Evolutionary conservation across 2,888 invertebrate species (phyloP).

Genomic region (Troides helena): DNA sequence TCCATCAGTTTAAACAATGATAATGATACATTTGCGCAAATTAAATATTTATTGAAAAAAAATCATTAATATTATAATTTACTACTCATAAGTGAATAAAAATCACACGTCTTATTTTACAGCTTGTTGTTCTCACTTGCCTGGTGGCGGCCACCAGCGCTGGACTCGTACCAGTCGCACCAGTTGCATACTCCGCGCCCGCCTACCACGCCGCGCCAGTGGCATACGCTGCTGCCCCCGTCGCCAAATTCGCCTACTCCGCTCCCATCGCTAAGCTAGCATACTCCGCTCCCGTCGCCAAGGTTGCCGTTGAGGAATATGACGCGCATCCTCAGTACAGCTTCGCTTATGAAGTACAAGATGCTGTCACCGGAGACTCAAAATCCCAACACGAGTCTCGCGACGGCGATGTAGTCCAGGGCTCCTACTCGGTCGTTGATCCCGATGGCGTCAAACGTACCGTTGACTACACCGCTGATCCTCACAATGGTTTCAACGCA

Average conservation of each 20-base stretch:
- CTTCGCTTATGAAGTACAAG: conserved; percentile 80
- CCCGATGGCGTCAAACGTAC: conserved; percentile 79
- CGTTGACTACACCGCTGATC: conserved; percentile 75
- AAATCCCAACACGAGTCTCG: conserved; percentile 71
- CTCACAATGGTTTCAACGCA: conserved; percentile 78
- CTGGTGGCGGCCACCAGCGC: conserved; percentile 53
- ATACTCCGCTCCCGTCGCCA: conserved; percentile 40
- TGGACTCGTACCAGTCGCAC: conserved; percentile 38
- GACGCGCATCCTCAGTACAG: conserved; percentile 69
- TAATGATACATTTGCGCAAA: too few species aligned
- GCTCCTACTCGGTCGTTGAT: conserved; percentile 78
- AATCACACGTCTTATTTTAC: conserved; percentile 39
- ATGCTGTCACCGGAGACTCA: conserved; percentile 73
- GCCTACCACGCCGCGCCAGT: conserved; percentile 47
- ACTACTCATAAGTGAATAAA: conserved; percentile 37
- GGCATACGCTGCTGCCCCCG: conserved; percentile 52
- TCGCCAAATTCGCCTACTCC: conserved; percentile 32
- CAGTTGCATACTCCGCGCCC: conserved; percentile 39
- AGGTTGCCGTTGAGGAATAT: conserved; percentile 36
- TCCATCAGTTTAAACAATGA: too few species aligned
- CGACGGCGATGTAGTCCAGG: conserved; percentile 72
- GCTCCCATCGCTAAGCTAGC: conserved; percentile 61
- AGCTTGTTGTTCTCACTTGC: conserved; percentile 55
- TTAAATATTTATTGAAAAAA: too few species aligned
- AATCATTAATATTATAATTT: too few species aligned